Conservation (phyloP, 2,113 vertebrate species). For the Picathartes gymnocephalus region DNA sequence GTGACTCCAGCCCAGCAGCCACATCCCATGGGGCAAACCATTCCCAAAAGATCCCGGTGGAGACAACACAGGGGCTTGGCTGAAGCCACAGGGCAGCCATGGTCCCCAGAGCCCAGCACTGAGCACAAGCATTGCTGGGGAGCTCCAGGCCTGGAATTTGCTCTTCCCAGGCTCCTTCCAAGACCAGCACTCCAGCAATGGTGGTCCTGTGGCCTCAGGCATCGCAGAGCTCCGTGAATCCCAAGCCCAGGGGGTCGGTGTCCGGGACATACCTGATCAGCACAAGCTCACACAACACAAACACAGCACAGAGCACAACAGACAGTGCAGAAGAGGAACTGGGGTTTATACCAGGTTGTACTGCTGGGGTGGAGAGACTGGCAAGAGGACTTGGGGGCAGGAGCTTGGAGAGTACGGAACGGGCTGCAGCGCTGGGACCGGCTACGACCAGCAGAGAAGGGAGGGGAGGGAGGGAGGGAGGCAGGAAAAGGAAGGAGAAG, state of each 20-base stretch:
- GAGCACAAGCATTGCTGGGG: background rate
- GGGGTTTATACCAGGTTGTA: conserved; percentile 94
- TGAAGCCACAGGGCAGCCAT: background rate
- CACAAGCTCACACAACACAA: conserved; percentile 48
- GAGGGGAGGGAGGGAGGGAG: background rate
- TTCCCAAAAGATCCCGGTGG: accelerated
- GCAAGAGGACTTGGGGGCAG: conserved; percentile 99
- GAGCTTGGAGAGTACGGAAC: conserved; percentile 92
- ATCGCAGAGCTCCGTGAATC: background rate
- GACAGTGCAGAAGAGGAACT: conserved; percentile 49
- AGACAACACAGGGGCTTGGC: background rate
- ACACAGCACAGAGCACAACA: conserved; percentile 46
- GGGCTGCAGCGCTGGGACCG: conserved; percentile 87
- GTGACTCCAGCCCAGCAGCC: background rate
- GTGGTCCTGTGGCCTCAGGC: background rate
- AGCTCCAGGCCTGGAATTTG: background rate
- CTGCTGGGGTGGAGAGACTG: conserved; percentile 98
- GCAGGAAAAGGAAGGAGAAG: conserved; percentile 44
- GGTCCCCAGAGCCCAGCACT: background rate
- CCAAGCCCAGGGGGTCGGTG: background rate
- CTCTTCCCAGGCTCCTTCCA: background rate
- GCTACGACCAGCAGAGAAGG: conserved; percentile 71
- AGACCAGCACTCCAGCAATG: background rate
- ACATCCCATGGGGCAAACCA: accelerated
- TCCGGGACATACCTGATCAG: background rate